Evolutionary conservation across 2,888 invertebrate species (phyloP).

Genomic region (Tetragonula carbonaria): DNA sequence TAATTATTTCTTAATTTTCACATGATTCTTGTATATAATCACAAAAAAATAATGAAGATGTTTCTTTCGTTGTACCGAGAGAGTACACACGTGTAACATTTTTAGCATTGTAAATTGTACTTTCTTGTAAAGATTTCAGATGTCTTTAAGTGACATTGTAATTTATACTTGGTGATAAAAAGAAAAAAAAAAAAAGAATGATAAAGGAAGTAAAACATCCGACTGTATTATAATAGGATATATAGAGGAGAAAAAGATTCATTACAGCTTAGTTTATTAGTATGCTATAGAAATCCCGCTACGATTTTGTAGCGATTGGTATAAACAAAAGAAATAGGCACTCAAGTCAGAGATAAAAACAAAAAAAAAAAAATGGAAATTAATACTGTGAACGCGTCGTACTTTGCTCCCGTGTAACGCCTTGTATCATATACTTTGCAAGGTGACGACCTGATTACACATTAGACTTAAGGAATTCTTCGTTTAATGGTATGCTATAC

Average conservation of each 20-base stretch:
- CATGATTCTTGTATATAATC: slow-evolving; percentile 65
- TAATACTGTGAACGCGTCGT: slow-evolving; percentile 59
- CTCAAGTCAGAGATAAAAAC: slow-evolving; percentile 29
- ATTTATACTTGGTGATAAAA: slow-evolving; percentile 79
- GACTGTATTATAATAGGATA: slow-evolving; percentile 81
- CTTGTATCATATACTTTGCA: slow-evolving; percentile 62
- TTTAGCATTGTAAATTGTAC: slow-evolving; percentile 71
- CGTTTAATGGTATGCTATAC: slow-evolving; percentile 65
- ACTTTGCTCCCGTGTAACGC: slow-evolving; percentile 64
- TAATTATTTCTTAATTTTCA: slow-evolving; percentile 43
- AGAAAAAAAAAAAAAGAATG: neutral
- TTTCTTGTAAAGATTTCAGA: slow-evolving; percentile 68
- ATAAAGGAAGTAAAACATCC: slow-evolving; percentile 68
- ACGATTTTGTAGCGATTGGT: slow-evolving; percentile 27
- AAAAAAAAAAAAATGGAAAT: slow-evolving; percentile 4
- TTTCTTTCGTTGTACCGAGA: slow-evolving; percentile 62
- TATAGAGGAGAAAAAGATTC: slow-evolving; percentile 43
- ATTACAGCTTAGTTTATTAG: slow-evolving; percentile 49
- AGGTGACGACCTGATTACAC: slow-evolving; percentile 69
- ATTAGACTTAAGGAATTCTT: slow-evolving; percentile 62
- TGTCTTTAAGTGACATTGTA: slow-evolving; percentile 70
- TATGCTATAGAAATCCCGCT: slow-evolving; percentile 9
- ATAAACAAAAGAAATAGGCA: slow-evolving; percentile 35
- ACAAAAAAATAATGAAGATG: slow-evolving; percentile 41
- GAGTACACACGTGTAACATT: slow-evolving; percentile 72